Percentiles rank a stretch among this genome's conserved stretches.
Evolutionary conservation across 2,797 vertebrate species (phyloP).

Genomic region (Loris lydekkerianus): DNA sequence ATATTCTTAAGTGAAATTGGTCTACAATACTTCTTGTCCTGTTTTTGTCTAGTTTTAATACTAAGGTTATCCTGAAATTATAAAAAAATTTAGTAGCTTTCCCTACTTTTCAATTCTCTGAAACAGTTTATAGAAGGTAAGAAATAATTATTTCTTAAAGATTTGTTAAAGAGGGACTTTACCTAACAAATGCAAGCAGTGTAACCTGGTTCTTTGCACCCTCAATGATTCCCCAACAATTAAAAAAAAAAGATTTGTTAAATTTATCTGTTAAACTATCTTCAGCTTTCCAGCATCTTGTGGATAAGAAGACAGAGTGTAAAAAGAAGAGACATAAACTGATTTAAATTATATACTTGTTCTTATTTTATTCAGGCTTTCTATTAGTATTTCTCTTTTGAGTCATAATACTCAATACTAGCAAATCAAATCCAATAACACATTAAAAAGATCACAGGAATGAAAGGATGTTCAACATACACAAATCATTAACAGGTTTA

Average conservation of each 20-base stretch:
- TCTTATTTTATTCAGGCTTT: background rate
- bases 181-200: too few relatives aligned
- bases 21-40: background rate
- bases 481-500: background rate
- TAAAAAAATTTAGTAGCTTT: background rate
- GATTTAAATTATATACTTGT: background rate
- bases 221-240: too few relatives aligned
- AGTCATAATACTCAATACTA: background rate
- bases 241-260: background rate
- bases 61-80: conserved; percentile 1
- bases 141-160: background rate
- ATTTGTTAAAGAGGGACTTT: background rate
- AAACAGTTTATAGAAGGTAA: background rate
- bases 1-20: background rate
- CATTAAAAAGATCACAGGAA: background rate
- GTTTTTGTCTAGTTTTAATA: background rate
- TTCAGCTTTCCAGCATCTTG: conserved; percentile 23
- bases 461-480: background rate
- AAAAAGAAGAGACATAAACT: background rate
- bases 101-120: background rate
- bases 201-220: too few relatives aligned
- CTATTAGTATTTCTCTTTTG: conserved; percentile 19
- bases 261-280: conserved; percentile 4
- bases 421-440: background rate
- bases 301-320: background rate